Percentiles rank a stretch among this genome's conserved stretches.
These are phyloP conservation scores for Cephus pygmeus DNA, from an alignment of 2,888 invertebrate species.

Conservation along the genomic window DNA sequence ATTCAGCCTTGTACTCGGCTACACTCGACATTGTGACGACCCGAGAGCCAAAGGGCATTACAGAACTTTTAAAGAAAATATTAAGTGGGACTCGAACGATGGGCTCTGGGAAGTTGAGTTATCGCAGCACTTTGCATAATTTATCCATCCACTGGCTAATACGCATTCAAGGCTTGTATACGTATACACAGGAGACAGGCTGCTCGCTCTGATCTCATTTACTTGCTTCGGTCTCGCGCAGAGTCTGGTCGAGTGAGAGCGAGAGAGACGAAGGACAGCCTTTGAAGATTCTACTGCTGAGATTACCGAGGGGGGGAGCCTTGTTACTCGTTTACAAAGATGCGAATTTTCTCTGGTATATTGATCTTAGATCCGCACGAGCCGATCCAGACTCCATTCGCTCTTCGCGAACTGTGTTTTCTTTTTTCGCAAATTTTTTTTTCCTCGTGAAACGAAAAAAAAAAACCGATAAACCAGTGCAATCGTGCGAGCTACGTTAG, in stretches of 20 bases:
- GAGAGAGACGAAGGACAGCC: neutral
- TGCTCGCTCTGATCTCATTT: neutral
- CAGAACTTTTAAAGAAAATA: slow-evolving; percentile 43
- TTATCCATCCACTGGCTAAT: slow-evolving; percentile 28
- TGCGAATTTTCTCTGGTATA: too few species aligned
- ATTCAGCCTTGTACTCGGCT: too few species aligned
- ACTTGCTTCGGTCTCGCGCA: slow-evolving; percentile 3
- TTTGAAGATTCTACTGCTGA: neutral
- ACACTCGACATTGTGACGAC: too few species aligned
- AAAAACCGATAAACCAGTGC: too few species aligned
- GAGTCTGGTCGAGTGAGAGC: neutral
- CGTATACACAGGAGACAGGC: too few species aligned
- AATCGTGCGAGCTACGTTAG: too few species aligned
- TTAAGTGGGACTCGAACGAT: slow-evolving; percentile 30
- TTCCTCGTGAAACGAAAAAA: too few species aligned
- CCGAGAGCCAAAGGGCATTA: slow-evolving; percentile 17
- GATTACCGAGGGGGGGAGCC: neutral
- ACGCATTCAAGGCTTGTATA: too few species aligned
- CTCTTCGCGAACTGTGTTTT: too few species aligned
- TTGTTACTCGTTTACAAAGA: neutral
- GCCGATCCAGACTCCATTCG: too few species aligned
- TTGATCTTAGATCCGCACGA: too few species aligned
- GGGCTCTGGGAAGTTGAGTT: slow-evolving; percentile 36
- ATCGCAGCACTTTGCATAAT: slow-evolving; percentile 53
- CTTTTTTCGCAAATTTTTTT: too few species aligned